phyloP scores from a whole-genome alignment of 2,888 invertebrate species.

The Xiphydria camelus region DNA sequence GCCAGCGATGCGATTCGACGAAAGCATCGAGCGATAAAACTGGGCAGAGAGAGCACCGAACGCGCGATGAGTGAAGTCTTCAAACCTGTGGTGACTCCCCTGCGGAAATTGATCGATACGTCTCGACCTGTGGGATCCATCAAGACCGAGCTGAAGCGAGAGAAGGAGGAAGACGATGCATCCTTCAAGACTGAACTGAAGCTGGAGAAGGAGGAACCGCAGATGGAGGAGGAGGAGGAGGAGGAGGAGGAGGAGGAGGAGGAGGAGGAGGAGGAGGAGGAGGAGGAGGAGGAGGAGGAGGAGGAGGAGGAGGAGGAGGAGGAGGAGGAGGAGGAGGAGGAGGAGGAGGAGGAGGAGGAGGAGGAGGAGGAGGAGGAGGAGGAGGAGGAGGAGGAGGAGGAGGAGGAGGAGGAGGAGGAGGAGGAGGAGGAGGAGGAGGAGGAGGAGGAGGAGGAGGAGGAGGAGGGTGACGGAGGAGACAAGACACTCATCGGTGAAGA shows the following conservation, averaged over 20 bases:
- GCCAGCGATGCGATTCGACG: too few species aligned
- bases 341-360: constrained; percentile 12
- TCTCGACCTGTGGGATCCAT: too few species aligned
- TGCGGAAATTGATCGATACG: too few species aligned
- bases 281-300: constrained; percentile 19
- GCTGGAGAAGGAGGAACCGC: too few species aligned
- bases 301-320: constrained; percentile 11
- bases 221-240: constrained; percentile 20
- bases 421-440: constrained; percentile 21
- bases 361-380: constrained; percentile 11
- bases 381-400: constrained; percentile 6
- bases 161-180: too few species aligned
- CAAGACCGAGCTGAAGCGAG: not conserved
- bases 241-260: constrained; percentile 25
- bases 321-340: constrained; percentile 15
- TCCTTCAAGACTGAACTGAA: too few species aligned
- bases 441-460: constrained; percentile 13
- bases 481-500: too few species aligned
- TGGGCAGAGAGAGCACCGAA: too few species aligned
- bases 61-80: too few species aligned
- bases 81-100: too few species aligned
- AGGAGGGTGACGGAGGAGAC: too few species aligned
- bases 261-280: constrained; percentile 19
- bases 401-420: constrained; percentile 19
- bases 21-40: too few species aligned